Percentiles rank a stretch among this genome's conserved stretches.
Evolutionary conservation across 2,113 vertebrate genomes (phyloP).

Genomic region (Perca fluviatilis): DNA sequence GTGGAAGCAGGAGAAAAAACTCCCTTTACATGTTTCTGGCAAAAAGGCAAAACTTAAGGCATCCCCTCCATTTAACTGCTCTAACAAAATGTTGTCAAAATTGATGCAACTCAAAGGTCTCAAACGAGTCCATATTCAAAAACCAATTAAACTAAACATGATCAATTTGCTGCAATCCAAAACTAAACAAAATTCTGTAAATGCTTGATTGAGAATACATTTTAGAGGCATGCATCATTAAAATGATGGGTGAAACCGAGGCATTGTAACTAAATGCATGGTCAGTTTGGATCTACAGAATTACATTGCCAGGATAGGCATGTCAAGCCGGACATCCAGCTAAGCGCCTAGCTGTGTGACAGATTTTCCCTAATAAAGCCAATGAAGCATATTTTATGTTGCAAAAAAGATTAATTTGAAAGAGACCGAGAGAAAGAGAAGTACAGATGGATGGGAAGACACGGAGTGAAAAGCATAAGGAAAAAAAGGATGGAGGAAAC

Average conservation of each 20-base stretch:
- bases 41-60: constrained; percentile 26
- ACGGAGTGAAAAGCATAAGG: constrained; percentile 1
- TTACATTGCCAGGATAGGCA: too few species aligned
- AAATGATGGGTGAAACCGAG: background rate
- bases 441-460: background rate
- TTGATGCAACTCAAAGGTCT: background rate
- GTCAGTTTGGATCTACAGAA: background rate
- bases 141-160: background rate
- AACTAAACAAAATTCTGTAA: background rate
- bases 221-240: background rate
- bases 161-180: background rate
- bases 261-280: background rate
- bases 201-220: constrained; percentile 2
- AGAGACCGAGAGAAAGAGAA: background rate
- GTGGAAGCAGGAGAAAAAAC: background rate
- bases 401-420: background rate
- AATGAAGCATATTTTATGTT: background rate
- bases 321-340: too few species aligned
- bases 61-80: constrained; percentile 13
- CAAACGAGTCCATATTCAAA: constrained; percentile 11
- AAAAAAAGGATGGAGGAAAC: background rate
- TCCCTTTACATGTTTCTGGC: constrained; percentile 23
- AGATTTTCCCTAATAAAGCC: background rate
- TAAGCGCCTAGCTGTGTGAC: too few species aligned
- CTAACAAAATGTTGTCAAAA: background rate